These are phyloP conservation scores for Cephonodes hylas DNA, from an alignment of 2,888 invertebrate genomes.

Conservation along the genomic window DNA sequence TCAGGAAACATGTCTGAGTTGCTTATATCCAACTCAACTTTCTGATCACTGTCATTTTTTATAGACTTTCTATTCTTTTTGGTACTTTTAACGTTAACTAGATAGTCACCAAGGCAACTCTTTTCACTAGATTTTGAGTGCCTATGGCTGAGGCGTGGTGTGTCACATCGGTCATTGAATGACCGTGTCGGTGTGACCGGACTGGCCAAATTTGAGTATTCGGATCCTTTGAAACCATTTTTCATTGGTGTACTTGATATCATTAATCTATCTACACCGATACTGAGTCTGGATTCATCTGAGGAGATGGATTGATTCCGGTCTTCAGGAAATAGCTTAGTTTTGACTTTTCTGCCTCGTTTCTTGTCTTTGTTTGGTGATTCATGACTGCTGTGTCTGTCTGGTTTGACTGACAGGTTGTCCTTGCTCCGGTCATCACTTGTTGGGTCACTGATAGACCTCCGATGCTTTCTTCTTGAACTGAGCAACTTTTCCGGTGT, in stretches of 20 bases:
- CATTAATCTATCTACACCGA: slow-evolving; percentile 50
- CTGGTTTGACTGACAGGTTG: slow-evolving; percentile 47
- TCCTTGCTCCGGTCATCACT: slow-evolving; percentile 59
- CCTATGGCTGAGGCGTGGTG: slow-evolving; percentile 56
- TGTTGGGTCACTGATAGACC: slow-evolving; percentile 68
- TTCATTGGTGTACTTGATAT: slow-evolving; percentile 69
- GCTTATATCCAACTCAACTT: slow-evolving; percentile 59
- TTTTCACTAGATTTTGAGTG: slow-evolving; percentile 65
- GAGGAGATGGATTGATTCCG: slow-evolving; percentile 55
- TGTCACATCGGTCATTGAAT: slow-evolving; percentile 64
- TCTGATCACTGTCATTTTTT: slow-evolving; percentile 54
- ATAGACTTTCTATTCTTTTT: slow-evolving; percentile 57
- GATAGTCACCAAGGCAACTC: slow-evolving; percentile 62
- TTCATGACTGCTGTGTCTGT: slow-evolving; percentile 53
- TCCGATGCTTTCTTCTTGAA: slow-evolving; percentile 52
- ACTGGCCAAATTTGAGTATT: slow-evolving; percentile 51
- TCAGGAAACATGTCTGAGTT: slow-evolving; percentile 70
- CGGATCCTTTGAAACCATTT: slow-evolving; percentile 49
- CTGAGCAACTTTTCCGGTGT: slow-evolving; percentile 65
- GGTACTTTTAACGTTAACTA: slow-evolving; percentile 53
- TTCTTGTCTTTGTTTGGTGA: slow-evolving; percentile 64
- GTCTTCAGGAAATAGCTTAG: slow-evolving; percentile 66
- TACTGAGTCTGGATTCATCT: slow-evolving; percentile 59
- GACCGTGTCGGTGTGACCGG: slow-evolving; percentile 58
- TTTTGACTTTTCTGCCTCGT: slow-evolving; percentile 63